Evolutionary conservation across 2,888 invertebrate genomes (phyloP).

Genomic region (Laothoe populi): DNA sequence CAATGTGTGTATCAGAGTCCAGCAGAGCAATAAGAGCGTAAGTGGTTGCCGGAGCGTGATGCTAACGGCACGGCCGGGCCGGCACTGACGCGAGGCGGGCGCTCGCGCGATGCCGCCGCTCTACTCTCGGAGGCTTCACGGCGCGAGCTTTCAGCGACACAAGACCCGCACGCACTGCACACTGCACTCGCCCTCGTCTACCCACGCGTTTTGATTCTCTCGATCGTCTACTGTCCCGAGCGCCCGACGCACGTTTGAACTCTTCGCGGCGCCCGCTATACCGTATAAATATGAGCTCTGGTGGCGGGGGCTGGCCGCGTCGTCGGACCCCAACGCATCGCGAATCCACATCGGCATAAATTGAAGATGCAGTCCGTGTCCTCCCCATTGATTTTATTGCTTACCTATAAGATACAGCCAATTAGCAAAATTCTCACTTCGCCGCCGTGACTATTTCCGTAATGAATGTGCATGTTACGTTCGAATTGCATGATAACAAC

Average conservation of each 20-base stretch:
- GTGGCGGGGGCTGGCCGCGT: constrained; percentile 80
- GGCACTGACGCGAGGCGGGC: constrained; percentile 79
- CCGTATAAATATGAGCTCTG: constrained; percentile 83
- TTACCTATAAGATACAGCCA: constrained; percentile 77
- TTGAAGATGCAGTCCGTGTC: constrained; percentile 82
- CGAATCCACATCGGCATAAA: constrained; percentile 80
- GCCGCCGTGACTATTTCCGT: constrained; percentile 69
- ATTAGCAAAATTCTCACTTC: constrained; percentile 76
- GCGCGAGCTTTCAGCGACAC: constrained; percentile 83
- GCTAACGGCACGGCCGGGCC: constrained; percentile 83
- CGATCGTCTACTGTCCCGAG: constrained; percentile 81
- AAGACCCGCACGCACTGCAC: constrained; percentile 82
- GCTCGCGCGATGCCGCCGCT: constrained; percentile 59
- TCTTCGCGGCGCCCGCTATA: constrained; percentile 79
- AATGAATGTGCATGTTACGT: constrained; percentile 62
- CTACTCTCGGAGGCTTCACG: constrained; percentile 72
- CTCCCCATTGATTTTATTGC: constrained; percentile 81
- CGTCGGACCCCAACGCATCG: constrained; percentile 78
- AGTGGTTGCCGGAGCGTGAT: constrained; percentile 70
- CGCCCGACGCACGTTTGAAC: constrained; percentile 84
- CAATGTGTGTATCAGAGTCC: constrained; percentile 67
- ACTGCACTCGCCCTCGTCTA: constrained; percentile 83
- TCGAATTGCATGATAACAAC: constrained; percentile 53
- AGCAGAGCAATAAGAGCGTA: constrained; percentile 56
- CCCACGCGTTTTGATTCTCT: constrained; percentile 80